Evolutionary conservation across 2,888 invertebrate genomes (phyloP).

Genomic region (Drosophila colorata): DNA sequence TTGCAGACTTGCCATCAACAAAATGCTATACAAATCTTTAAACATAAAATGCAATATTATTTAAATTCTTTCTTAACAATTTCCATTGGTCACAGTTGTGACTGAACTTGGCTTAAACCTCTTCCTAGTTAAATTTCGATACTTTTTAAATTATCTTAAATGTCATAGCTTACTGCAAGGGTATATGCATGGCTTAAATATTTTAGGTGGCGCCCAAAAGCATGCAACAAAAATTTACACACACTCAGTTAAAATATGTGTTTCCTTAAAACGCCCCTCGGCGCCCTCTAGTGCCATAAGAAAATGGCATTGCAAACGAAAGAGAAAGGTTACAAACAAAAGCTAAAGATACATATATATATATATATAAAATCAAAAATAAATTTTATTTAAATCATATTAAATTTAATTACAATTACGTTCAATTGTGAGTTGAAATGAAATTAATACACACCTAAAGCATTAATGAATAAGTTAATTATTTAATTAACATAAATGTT

Average conservation of each 20-base stretch:
- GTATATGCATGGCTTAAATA: slow-evolving; percentile 2
- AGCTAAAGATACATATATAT: slow-evolving; percentile 2
- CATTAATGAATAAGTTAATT: slow-evolving; percentile 14
- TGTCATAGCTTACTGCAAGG: slow-evolving; percentile 10
- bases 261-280: slow-evolving; percentile 9
- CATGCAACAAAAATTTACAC: slow-evolving; percentile 27
- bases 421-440: slow-evolving; percentile 33
- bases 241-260: slow-evolving; percentile 9
- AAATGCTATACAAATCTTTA: no score
- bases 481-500: slow-evolving; percentile 52
- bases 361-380: slow-evolving; percentile 34
- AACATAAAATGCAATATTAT: no score
- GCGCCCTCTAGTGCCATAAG: slow-evolving; percentile 45
- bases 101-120: background rate
- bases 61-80: no score
- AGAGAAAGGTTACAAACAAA: slow-evolving; percentile 1
- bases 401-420: slow-evolving; percentile 32
- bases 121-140: no score
- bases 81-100: background rate
- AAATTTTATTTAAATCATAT: slow-evolving; percentile 33
- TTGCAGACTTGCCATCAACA: slow-evolving; percentile 15
- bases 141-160: no score
- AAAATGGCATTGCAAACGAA: slow-evolving; percentile 26
- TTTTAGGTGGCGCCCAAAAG: slow-evolving; percentile 39
- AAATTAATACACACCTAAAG: slow-evolving; percentile 41